Conservation (phyloP, 2,113 vertebrate genomes). For the Catharus minimus region DNA sequence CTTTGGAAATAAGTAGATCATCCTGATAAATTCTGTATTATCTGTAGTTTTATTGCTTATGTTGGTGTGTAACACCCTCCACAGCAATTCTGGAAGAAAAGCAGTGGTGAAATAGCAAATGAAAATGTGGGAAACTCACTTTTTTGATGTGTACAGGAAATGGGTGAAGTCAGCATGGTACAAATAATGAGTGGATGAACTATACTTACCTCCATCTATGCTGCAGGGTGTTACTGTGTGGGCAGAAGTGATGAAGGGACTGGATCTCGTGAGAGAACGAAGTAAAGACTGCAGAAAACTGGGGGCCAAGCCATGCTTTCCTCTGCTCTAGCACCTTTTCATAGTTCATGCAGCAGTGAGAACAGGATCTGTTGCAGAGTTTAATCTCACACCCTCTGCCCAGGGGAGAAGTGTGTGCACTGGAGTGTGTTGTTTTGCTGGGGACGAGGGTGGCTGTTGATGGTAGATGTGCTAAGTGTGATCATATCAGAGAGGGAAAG, state of each 20-base stretch:
- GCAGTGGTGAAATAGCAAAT: not conserved
- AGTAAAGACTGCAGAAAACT: not conserved
- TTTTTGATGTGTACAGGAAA: not conserved
- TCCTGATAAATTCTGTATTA: not conserved
- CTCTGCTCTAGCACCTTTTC: not conserved
- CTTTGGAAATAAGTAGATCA: not conserved
- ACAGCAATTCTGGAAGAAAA: not conserved
- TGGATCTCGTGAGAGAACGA: not conserved
- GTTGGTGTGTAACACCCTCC: not conserved
- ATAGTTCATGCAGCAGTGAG: not conserved
- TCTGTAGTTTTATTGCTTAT: not conserved
- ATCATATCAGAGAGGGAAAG: not conserved
- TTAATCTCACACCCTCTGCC: not conserved
- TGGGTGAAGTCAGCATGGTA: not conserved
- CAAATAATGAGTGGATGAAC: not conserved
- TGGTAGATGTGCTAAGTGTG: not conserved
- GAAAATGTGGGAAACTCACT: not conserved
- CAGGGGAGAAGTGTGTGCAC: constrained; percentile 7
- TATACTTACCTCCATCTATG: not conserved
- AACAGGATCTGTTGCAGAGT: not conserved
- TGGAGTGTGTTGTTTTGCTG: constrained; percentile 22
- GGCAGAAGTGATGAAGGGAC: not conserved
- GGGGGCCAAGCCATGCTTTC: not conserved
- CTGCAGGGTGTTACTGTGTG: not conserved
- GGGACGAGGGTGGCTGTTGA: not conserved